phyloP scores from a whole-genome alignment of 2,888 invertebrate genomes.

The Bellardia pandia region DNA sequence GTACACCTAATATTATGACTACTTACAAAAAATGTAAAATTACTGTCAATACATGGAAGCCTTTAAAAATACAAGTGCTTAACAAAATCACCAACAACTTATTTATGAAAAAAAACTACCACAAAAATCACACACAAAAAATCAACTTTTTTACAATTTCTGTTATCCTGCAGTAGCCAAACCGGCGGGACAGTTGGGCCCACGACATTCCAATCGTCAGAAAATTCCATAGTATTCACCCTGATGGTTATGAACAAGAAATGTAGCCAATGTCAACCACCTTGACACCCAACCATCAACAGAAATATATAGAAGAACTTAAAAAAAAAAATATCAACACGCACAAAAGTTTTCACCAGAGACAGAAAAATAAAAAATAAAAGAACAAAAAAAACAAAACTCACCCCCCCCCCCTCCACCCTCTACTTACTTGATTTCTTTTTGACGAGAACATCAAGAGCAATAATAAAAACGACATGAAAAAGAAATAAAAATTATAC shows the following conservation, averaged over 20 bases:
- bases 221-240: slow-evolving; percentile 4
- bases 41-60: too few relatives aligned
- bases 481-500: slow-evolving; percentile 56
- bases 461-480: slow-evolving; percentile 23
- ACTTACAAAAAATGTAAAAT: too few relatives aligned
- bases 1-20: too few relatives aligned
- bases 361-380: slow-evolving; percentile 25
- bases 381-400: slow-evolving; percentile 40
- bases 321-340: slow-evolving; percentile 44
- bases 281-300: slow-evolving; percentile 67
- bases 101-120: slow-evolving; percentile 2
- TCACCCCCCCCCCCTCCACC: slow-evolving; percentile 37
- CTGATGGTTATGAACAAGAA: not conserved
- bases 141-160: slow-evolving; percentile 37
- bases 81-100: not conserved
- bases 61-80: too few relatives aligned
- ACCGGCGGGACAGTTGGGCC: not conserved
- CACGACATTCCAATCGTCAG: slow-evolving; percentile 3
- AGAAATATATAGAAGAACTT: slow-evolving; percentile 1
- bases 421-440: not conserved
- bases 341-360: slow-evolving; percentile 46
- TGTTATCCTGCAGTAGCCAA: slow-evolving; percentile 46
- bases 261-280: slow-evolving; percentile 68
- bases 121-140: not conserved
- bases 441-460: slow-evolving; percentile 8